Conservation (phyloP, 2,113 vertebrate genomes). For the Passer montanus region DNA sequence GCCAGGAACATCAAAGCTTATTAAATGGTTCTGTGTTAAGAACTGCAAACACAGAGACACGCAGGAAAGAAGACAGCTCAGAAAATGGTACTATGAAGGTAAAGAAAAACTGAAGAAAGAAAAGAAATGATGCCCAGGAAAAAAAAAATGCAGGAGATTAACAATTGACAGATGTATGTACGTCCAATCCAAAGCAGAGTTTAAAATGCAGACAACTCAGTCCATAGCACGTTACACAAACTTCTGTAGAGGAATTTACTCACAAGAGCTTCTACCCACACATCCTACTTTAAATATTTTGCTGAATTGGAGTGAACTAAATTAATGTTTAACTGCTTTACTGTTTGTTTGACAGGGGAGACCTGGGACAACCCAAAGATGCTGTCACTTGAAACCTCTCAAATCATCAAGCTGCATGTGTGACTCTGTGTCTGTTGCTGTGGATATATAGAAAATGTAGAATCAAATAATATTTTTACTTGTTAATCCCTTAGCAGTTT, state of each 20-base stretch:
- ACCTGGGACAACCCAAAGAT: background rate
- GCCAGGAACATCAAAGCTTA: background rate
- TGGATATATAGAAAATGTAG: background rate
- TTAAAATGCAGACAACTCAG: background rate
- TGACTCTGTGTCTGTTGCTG: background rate
- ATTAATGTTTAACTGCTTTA: background rate
- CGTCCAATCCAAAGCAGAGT: background rate
- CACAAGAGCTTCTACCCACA: background rate
- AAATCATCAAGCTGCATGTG: background rate
- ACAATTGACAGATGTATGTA: background rate
- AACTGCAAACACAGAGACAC: background rate
- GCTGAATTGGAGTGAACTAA: background rate
- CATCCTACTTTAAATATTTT: background rate
- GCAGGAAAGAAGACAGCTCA: background rate
- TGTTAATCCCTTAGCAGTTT: background rate
- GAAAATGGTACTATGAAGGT: background rate
- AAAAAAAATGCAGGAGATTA: background rate
- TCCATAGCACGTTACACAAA: background rate
- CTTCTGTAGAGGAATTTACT: background rate
- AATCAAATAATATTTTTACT: background rate
- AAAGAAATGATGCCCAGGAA: background rate
- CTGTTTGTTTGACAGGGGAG: background rate
- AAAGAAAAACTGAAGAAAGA: background rate
- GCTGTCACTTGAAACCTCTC: background rate
- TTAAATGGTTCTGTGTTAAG: constrained; percentile 9